A percentile compares a stretch with the other conserved stretches of the same genome.
Conservation (phyloP, 2,888 invertebrate species). For the Rhaphigaster nebulosa region DNA sequence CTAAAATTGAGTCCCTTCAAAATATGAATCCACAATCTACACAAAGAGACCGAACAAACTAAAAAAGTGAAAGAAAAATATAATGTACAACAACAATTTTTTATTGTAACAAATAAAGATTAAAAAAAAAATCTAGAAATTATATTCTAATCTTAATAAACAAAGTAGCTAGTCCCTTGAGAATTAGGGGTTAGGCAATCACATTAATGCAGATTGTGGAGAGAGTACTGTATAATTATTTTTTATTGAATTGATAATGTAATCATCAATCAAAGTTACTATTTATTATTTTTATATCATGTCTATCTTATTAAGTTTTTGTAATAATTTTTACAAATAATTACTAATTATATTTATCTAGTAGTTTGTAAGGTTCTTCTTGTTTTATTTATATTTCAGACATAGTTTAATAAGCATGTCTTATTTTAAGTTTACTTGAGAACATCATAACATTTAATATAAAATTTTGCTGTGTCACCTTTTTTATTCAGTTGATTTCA, state of each 20-base stretch:
- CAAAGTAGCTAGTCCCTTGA: not conserved
- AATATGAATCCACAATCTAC: not conserved
- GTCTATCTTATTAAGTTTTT: too few species aligned
- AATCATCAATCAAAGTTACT: not conserved
- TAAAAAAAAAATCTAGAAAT: not conserved
- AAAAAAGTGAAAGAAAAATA: not conserved
- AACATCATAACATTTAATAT: not conserved
- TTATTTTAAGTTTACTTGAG: not conserved
- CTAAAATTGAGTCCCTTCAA: not conserved
- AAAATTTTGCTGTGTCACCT: not conserved
- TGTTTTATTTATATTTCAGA: not conserved
- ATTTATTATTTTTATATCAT: not conserved
- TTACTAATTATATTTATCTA: not conserved
- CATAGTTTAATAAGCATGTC: not conserved
- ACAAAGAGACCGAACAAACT: not conserved
- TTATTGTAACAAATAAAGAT: not conserved
- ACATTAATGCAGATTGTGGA: not conserved
- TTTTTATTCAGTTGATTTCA: not conserved
- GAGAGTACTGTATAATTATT: not conserved
- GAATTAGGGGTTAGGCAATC: not conserved
- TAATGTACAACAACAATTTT: not conserved
- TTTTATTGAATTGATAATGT: not conserved
- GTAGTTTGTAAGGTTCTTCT: not conserved
- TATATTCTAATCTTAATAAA: not conserved
- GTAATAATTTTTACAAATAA: too few species aligned